Evolutionary conservation across 1,140 invertebrate species (phyloP).

Genomic region (Sminthurinus signatus): DNA sequence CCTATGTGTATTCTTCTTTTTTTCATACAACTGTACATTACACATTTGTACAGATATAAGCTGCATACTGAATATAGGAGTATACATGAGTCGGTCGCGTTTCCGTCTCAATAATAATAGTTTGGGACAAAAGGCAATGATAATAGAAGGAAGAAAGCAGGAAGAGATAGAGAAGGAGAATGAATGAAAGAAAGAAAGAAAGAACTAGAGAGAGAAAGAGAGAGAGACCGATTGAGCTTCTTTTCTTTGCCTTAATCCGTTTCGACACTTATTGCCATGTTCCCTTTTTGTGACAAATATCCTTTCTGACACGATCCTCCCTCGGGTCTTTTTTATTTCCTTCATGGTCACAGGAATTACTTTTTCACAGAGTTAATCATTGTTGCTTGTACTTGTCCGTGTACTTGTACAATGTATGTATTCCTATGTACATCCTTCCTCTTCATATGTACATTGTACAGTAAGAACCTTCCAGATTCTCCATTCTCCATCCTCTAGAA

Average conservation of each 20-base stretch:
- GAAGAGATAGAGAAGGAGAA: neutral
- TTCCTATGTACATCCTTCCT: too few species aligned
- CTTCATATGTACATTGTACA: neutral
- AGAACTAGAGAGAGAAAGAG: neutral
- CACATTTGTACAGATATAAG: too few species aligned
- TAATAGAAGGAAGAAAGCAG: neutral
- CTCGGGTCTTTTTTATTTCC: conserved; percentile 14
- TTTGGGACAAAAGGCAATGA: neutral
- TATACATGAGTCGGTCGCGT: too few species aligned
- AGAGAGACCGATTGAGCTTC: conserved; percentile 13
- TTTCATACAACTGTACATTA: neutral
- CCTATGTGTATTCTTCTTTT: too few species aligned
- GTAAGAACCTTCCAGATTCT: neutral
- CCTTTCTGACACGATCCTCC: conserved; percentile 29
- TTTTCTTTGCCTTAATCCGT: conserved; percentile 26
- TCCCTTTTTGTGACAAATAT: conserved; percentile 33
- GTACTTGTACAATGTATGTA: neutral
- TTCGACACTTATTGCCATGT: conserved; percentile 35
- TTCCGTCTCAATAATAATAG: too few species aligned
- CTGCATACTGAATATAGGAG: too few species aligned
- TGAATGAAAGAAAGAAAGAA: conserved; percentile 3
- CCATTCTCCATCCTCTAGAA: neutral
- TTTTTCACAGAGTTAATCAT: conserved; percentile 3
- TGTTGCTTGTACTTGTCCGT: neutral
- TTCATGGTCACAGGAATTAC: neutral